Base-by-base conservation (phyloP, 2,113 vertebrate genomes). In the Empidonax alnorum region DNA sequence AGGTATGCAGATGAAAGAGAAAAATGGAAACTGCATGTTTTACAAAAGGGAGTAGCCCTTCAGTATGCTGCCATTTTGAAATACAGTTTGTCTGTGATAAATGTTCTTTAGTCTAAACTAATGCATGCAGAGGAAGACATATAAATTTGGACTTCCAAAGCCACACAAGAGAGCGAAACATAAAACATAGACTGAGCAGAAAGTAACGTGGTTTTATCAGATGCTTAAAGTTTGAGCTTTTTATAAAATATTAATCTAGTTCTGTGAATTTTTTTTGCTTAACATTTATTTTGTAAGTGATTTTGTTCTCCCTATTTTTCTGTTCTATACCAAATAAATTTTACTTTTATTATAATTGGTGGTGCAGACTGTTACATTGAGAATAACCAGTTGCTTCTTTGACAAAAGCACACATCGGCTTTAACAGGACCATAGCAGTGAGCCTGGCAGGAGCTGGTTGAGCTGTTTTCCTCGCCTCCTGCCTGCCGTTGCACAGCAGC, bases 311-410 rank as follows among this genome's bases (percentile, higher is more conserved):
- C 41, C 90, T 62, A 46, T 90, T 96, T 86, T 96, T 91, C 90
- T 96, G 82, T 93, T 41, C 61, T 96, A 93, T 82, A 82, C 61
- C 79, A 94, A 97, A 97, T 96, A 96, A 96, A 96, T 96, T 84
- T 87, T 96, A 93, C 96, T 95, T 96, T 94, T 97, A 89, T 96
- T 95, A 30, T 96, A 96, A 75, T 49, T 39, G 49, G 4, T 94
- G 86, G 73, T 90, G 53, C 41, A 53, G 88, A 84, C 41, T 94
- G 33, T 79, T 96, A 42, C 28, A 33, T 58, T 90, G 73, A 65
- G 53, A 71, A 66, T 23, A 63, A 41, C 14, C 28, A 1, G 41
- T 65, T 81, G 18, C 46, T 81, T 44, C 39, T 53, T 28, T 44
- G 52, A 41, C 24, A 49, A 55, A 80, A 95, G 13, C 27, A 5